phyloP scores from a whole-genome alignment of 2,888 invertebrate genomes.

The Philaethria dido region DNA sequence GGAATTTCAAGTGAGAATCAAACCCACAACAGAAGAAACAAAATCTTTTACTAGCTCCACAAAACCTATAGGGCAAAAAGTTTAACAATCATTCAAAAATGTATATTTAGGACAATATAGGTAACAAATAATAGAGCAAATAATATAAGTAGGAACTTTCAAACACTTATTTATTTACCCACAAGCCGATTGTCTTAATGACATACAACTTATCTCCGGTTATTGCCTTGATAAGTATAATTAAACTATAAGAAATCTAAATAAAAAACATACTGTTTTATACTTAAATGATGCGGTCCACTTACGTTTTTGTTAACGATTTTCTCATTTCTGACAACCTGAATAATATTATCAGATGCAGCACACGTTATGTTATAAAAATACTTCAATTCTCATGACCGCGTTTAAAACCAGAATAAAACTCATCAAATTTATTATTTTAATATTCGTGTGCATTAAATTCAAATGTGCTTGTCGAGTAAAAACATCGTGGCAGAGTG shows the following conservation, averaged over 20 bases:
- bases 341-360: slow-evolving; percentile 14
- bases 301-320: neutral
- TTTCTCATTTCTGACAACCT: slow-evolving; percentile 15
- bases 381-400: neutral
- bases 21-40: too few species aligned
- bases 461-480: neutral
- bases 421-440: neutral
- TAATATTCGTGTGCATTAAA: neutral
- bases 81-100: too few species aligned
- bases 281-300: slow-evolving; percentile 1
- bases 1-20: too few species aligned
- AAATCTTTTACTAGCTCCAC: too few species aligned
- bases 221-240: neutral
- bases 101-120: too few species aligned
- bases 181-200: too few species aligned
- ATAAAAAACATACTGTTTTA: neutral
- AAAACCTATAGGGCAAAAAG: too few species aligned
- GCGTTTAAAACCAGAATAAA: neutral
- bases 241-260: neutral
- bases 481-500: neutral
- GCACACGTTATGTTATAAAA: neutral
- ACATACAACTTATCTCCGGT: too few species aligned
- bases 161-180: too few species aligned
- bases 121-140: too few species aligned
- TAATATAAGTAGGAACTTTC: too few species aligned